Percentiles rank a stretch among this genome's conserved stretches.
These are phyloP conservation scores for Miichthys miiuy DNA, from an alignment of 2,797 vertebrate genomes.

Conservation along the genomic window DNA sequence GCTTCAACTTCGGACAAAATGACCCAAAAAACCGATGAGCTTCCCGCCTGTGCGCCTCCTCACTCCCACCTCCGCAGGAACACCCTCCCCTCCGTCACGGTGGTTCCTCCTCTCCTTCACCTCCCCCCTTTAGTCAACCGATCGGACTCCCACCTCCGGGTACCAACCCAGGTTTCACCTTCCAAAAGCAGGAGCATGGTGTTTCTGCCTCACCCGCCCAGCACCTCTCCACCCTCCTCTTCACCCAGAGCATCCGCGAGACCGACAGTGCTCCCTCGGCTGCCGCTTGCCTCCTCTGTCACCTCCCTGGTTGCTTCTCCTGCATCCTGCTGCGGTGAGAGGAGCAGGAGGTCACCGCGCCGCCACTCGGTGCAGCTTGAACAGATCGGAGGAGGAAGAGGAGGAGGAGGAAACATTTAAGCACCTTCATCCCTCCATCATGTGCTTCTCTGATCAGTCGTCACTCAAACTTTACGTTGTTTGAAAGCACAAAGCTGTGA, in stretches of 20 bases:
- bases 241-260: slow-evolving; percentile 4
- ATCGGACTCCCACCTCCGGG: slow-evolving; percentile 66
- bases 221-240: slow-evolving; percentile 40
- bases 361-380: slow-evolving; percentile 73
- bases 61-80: slow-evolving; percentile 70
- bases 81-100: slow-evolving; percentile 73
- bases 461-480: not conserved
- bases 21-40: slow-evolving; percentile 22
- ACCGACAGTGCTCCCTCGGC: slow-evolving; percentile 26
- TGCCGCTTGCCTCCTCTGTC: slow-evolving; percentile 49
- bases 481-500: not conserved
- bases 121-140: slow-evolving; percentile 68
- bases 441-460: not conserved
- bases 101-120: slow-evolving; percentile 66
- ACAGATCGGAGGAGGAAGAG: slow-evolving; percentile 29
- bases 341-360: slow-evolving; percentile 44
- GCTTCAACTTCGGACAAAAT: slow-evolving; percentile 9
- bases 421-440: not conserved
- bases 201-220: slow-evolving; percentile 56
- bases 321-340: slow-evolving; percentile 32
- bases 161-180: slow-evolving; percentile 46
- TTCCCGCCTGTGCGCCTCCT: slow-evolving; percentile 25
- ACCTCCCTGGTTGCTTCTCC: slow-evolving; percentile 37
- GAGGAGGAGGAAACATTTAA: slow-evolving; percentile 21
- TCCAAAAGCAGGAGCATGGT: slow-evolving; percentile 33